Percentiles rank a stretch among this genome's conserved stretches.
These are phyloP conservation scores for Cataglyphis cursor DNA, from an alignment of 2,888 invertebrate species.

Conservation along the genomic window DNA sequence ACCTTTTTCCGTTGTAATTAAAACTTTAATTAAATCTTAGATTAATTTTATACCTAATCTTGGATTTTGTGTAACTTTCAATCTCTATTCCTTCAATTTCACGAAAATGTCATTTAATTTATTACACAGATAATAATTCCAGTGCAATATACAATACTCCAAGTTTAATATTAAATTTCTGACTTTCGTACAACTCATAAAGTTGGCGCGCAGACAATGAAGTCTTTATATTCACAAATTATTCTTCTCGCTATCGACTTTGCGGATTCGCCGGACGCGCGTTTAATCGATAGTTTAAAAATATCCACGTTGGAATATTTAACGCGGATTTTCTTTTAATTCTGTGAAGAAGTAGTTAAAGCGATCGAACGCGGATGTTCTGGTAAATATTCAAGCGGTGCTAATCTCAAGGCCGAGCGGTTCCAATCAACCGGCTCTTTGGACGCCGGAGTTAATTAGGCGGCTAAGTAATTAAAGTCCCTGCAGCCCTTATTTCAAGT, in stretches of 20 bases:
- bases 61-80: slow-evolving; percentile 14
- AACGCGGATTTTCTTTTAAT: slow-evolving; percentile 29
- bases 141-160: not conserved
- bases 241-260: slow-evolving; percentile 1
- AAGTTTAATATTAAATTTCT: slow-evolving; percentile 45
- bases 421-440: slow-evolving; percentile 31
- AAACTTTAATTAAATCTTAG: not conserved
- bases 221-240: slow-evolving; percentile 25
- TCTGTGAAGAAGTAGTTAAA: not conserved
- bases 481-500: slow-evolving; percentile 44
- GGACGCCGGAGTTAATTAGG: slow-evolving; percentile 41
- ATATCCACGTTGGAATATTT: slow-evolving; percentile 11
- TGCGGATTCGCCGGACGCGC: not conserved
- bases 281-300: slow-evolving; percentile 15
- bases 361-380: slow-evolving; percentile 6
- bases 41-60: slow-evolving; percentile 17
- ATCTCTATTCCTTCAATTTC: not conserved
- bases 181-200: slow-evolving; percentile 10
- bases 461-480: slow-evolving; percentile 52
- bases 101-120: slow-evolving; percentile 10
- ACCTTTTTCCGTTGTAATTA: not conserved
- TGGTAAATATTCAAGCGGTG: slow-evolving; percentile 43
- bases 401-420: slow-evolving; percentile 29
- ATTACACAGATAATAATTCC: slow-evolving; percentile 15
- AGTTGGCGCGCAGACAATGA: slow-evolving; percentile 15